A percentile compares a stretch with the other conserved stretches of the same genome.
phyloP scores from a whole-genome alignment of 2,797 vertebrate genomes.

The Phoxinus dragarum region DNA sequence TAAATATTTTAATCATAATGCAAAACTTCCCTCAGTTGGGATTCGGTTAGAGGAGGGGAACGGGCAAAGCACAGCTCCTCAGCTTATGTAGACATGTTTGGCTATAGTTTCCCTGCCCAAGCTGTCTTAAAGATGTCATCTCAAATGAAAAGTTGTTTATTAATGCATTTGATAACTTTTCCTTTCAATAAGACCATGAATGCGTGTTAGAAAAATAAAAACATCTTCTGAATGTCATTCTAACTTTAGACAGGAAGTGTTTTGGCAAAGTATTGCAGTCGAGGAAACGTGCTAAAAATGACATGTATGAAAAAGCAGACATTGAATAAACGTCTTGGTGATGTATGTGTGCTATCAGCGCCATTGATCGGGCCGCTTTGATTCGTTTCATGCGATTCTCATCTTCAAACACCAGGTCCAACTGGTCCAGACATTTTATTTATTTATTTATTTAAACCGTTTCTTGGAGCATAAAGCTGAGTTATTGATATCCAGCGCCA shows the following conservation, averaged over 20 bases:
- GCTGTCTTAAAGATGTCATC: too few relatives aligned
- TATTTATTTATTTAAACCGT: conserved; percentile 6
- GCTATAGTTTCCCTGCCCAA: too few relatives aligned
- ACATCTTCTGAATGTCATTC: not conserved
- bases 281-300: not conserved
- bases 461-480: conserved; percentile 3
- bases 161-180: not conserved
- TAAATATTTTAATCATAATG: too few relatives aligned
- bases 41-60: too few relatives aligned
- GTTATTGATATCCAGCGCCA: not conserved
- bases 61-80: too few relatives aligned
- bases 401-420: not conserved
- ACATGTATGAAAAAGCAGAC: conserved; percentile 21
- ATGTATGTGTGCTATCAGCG: conserved; percentile 14
- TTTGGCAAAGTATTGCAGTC: not conserved
- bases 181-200: not conserved
- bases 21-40: too few relatives aligned
- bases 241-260: not conserved
- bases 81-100: too few relatives aligned
- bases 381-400: conserved; percentile 10
- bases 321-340: not conserved
- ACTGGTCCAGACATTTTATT: conserved; percentile 14
- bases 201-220: not conserved
- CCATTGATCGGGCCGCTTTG: conserved; percentile 18
- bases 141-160: not conserved